Percentiles rank a stretch among this genome's conserved stretches.
These are phyloP conservation scores for Paguma larvata DNA, from an alignment of 2,797 vertebrate species.

Conservation along the genomic window DNA sequence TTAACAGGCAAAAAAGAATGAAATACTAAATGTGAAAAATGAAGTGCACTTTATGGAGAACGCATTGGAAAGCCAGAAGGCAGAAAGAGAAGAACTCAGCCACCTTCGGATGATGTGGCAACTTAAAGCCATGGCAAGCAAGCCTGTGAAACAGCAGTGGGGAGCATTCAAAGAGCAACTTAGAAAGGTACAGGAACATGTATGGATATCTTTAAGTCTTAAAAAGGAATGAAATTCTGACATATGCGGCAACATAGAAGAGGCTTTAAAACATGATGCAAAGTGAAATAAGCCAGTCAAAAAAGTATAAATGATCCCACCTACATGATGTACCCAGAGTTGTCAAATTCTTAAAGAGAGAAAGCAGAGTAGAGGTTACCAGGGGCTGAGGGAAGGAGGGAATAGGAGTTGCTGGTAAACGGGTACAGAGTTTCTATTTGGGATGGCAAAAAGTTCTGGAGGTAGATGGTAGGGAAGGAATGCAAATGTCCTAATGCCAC, in stretches of 20 bases:
- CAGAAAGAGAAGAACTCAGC: constrained; percentile 89
- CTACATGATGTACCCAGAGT: not conserved
- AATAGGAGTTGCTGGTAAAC: not conserved
- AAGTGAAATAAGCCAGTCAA: not conserved
- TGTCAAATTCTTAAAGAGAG: not conserved
- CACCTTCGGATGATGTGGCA: constrained; percentile 88
- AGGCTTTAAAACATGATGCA: not conserved
- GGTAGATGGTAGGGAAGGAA: not conserved
- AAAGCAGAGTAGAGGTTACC: not conserved
- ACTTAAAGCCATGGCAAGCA: constrained; percentile 86
- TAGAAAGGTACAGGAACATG: constrained; percentile 86
- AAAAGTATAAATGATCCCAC: not conserved
- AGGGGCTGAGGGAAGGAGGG: not conserved
- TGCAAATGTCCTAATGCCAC: not conserved
- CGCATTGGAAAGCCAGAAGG: constrained; percentile 86
- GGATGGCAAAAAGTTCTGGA: not conserved
- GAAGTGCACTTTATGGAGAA: constrained; percentile 86
- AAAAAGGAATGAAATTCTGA: not conserved
- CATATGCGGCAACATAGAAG: not conserved
- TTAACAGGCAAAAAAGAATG: constrained; percentile 88
- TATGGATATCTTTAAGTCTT: too few relatives aligned
- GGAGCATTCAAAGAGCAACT: constrained; percentile 92
- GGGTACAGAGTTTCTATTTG: not conserved
- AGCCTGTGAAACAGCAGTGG: constrained; percentile 89
- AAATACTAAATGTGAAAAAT: constrained; percentile 87